A percentile compares a stretch with the other conserved stretches of the same genome.
Conservation (phyloP, 1,140 invertebrate species). For the Tetranychus cinnabarinus region DNA sequence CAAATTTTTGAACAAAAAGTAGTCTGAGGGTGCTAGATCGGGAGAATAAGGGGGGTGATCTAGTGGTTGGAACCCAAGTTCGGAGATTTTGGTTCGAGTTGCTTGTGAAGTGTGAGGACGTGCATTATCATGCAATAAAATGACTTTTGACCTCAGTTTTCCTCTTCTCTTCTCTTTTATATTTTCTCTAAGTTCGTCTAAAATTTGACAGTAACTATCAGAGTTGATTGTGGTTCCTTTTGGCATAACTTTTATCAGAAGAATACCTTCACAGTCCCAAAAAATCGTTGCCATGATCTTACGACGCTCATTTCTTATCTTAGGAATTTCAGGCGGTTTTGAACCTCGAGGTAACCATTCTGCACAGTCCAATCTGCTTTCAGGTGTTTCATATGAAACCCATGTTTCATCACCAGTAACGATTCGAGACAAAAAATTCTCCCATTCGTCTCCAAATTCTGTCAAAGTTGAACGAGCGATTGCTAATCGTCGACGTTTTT, state of each 20-base stretch:
- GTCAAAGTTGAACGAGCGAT: not conserved
- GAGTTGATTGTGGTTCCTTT: slow-evolving; percentile 6
- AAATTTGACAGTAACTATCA: slow-evolving; percentile 1
- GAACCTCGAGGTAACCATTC: slow-evolving; percentile 2
- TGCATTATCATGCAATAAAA: not conserved
- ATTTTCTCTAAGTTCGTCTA: not conserved
- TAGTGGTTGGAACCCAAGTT: not conserved
- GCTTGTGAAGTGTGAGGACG: not conserved
- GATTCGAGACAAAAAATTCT: slow-evolving; percentile 3
- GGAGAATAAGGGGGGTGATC: not conserved
- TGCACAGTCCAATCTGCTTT: not conserved
- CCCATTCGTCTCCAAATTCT: not conserved
- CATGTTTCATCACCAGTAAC: slow-evolving; percentile 7
- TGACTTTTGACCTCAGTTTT: not conserved
- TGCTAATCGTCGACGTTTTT: not conserved
- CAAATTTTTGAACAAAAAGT: not conserved
- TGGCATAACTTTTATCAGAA: slow-evolving; percentile 3
- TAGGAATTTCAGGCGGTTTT: not conserved
- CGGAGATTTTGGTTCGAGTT: not conserved
- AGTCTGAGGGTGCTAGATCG: not conserved
- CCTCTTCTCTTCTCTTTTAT: not conserved
- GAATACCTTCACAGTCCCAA: slow-evolving; percentile 7
- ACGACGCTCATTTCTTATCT: not conserved
- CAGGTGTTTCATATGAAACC: not conserved
- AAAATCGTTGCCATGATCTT: slow-evolving; percentile 8